Evolutionary conservation across 2,113 vertebrate species (phyloP).

Genomic region (Catharus fuscescens): DNA sequence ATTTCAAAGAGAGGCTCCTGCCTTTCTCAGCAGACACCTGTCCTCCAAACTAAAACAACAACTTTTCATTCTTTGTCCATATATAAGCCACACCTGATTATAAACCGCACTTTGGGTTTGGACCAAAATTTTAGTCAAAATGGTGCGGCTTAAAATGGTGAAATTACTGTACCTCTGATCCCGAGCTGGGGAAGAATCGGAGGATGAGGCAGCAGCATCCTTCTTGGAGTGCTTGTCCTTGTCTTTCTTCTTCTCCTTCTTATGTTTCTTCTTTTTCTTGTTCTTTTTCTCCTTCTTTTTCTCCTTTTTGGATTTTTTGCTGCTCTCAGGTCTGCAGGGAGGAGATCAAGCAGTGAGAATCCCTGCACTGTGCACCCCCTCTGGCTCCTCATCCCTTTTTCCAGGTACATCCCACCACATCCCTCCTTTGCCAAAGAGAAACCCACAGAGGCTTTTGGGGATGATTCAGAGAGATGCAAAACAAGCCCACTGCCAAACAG

Average conservation of each 20-base stretch:
- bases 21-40: too few species aligned
- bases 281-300: slow-evolving; percentile 86
- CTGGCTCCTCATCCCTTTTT: background rate
- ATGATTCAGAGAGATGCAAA: background rate
- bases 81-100: too few species aligned
- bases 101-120: too few species aligned
- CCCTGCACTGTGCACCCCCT: too few species aligned
- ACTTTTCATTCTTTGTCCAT: too few species aligned
- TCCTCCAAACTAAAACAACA: too few species aligned
- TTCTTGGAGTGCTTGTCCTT: slow-evolving; percentile 78
- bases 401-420: background rate
- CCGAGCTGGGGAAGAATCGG: slow-evolving; percentile 51
- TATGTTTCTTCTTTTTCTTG: slow-evolving; percentile 83
- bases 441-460: background rate
- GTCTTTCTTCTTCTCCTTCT: slow-evolving; percentile 84
- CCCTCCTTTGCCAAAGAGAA: background rate
- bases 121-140: too few species aligned
- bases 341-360: background rate
- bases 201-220: slow-evolving; percentile 28
- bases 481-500: background rate
- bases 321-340: slow-evolving; percentile 53
- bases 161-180: slow-evolving; percentile 75
- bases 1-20: too few species aligned
- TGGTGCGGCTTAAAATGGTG: too few species aligned
- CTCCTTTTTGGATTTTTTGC: slow-evolving; percentile 83